Percentiles rank a stretch among this genome's conserved stretches.
These are phyloP conservation scores for Pygoscelis adeliae DNA, from an alignment of 2,113 vertebrate genomes.

Conservation along the genomic window DNA sequence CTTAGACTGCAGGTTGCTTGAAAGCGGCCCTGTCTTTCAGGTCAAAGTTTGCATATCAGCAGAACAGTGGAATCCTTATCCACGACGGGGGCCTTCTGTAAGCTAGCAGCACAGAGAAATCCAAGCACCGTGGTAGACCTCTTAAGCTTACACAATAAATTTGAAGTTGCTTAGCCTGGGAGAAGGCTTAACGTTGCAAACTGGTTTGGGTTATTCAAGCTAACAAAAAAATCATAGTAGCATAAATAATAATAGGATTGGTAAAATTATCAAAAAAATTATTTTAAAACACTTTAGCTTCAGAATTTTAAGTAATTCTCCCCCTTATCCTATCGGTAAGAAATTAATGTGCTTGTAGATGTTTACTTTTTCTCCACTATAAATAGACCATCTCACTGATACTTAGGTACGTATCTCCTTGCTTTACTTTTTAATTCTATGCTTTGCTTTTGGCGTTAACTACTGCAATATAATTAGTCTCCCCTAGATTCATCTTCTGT, in stretches of 20 bases:
- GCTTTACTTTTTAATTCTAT: background rate
- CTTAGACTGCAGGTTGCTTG: background rate
- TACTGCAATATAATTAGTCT: slow-evolving; percentile 36
- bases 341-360: background rate
- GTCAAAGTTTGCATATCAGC: background rate
- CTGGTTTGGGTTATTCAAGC: background rate
- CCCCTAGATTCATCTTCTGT: background rate
- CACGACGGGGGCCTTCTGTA: background rate
- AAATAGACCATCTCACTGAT: background rate
- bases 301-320: background rate
- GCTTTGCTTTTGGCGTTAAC: slow-evolving; percentile 27
- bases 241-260: background rate
- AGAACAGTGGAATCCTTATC: background rate
- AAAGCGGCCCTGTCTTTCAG: background rate
- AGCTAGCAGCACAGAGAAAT: background rate
- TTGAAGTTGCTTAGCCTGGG: background rate
- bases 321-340: background rate
- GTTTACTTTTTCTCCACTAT: background rate
- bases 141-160: background rate
- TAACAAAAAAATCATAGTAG: background rate
- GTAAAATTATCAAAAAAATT: background rate
- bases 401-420: background rate
- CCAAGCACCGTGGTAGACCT: background rate
- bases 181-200: background rate
- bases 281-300: background rate